These are phyloP conservation scores for Vicugna pacos DNA, from an alignment of 2,113 vertebrate genomes.

Conservation along the genomic window DNA sequence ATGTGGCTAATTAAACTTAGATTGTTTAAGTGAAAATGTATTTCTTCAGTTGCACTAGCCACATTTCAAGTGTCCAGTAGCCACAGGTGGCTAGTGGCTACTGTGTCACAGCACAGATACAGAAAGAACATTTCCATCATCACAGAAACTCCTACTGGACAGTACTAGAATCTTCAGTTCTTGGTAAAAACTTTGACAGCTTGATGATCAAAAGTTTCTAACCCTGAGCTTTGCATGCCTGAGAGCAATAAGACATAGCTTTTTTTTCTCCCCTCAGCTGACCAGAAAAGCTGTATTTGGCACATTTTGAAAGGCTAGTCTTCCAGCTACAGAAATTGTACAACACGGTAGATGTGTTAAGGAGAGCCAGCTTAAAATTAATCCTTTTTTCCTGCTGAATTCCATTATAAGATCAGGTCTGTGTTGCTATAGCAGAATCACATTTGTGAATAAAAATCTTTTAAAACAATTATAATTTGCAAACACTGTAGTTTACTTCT, in stretches of 20 bases:
- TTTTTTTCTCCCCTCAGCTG: not conserved
- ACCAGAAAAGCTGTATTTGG: not conserved
- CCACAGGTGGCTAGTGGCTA: not conserved
- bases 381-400: not conserved
- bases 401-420: conserved; percentile 41
- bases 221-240: not conserved
- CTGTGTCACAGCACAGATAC: not conserved
- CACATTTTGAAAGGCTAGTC: conserved; percentile 24
- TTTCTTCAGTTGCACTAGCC: not conserved
- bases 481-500: conserved; percentile 14
- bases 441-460: conserved; percentile 29
- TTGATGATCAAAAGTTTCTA: conserved; percentile 9
- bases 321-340: not conserved
- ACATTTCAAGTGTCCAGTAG: not conserved
- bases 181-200: conserved; percentile 11
- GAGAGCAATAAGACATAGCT: not conserved
- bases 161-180: not conserved
- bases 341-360: not conserved
- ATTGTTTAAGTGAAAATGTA: not conserved
- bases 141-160: not conserved
- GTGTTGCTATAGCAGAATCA: conserved; percentile 9
- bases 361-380: not conserved
- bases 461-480: conserved; percentile 15
- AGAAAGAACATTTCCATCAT: not conserved
- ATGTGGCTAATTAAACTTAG: conserved; percentile 41